Conservation (phyloP, 2,888 invertebrate species). For the Caenorhabditis uteleia region DNA sequence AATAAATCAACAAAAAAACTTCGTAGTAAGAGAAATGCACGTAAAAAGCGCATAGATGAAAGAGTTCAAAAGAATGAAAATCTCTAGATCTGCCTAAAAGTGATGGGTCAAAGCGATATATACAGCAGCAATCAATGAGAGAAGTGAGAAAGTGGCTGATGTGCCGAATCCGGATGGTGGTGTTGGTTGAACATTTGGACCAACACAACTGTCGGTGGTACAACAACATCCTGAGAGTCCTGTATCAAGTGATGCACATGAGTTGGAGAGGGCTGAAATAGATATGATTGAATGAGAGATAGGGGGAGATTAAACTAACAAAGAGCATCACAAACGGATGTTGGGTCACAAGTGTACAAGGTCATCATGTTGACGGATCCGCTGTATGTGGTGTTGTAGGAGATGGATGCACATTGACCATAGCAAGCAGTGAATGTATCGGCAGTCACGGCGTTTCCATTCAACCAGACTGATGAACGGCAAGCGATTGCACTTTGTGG, state of each 20-base stretch:
- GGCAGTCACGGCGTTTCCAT: slow-evolving; percentile 19
- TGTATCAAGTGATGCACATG: slow-evolving; percentile 36
- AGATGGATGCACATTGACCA: slow-evolving; percentile 41
- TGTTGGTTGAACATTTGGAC: slow-evolving; percentile 33
- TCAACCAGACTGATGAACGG: slow-evolving; percentile 33
- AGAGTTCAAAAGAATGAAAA: no score
- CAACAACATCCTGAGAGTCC: slow-evolving; percentile 50
- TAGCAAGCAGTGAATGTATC: slow-evolving; percentile 28
- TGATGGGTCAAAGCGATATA: slow-evolving; percentile 39
- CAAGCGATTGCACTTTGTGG: slow-evolving; percentile 22
- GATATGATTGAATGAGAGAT: background rate
- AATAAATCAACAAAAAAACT: no score
- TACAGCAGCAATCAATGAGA: slow-evolving; percentile 38
- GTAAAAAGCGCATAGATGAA: no score
- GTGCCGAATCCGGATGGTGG: slow-evolving; percentile 18
- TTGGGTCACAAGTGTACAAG: slow-evolving; percentile 49
- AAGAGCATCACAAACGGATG: slow-evolving; percentile 37
- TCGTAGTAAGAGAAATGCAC: no score
- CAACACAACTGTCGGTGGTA: slow-evolving; percentile 45
- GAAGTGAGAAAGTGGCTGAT: slow-evolving; percentile 19
- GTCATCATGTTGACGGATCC: slow-evolving; percentile 18
- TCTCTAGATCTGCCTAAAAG: no score
- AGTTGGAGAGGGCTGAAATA: slow-evolving; percentile 31
- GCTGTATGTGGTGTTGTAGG: slow-evolving; percentile 25
- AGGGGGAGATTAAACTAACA: slow-evolving; percentile 11